Base-by-base conservation (phyloP, 2,797 vertebrate species). In the Apodemus agrarius region DNA sequence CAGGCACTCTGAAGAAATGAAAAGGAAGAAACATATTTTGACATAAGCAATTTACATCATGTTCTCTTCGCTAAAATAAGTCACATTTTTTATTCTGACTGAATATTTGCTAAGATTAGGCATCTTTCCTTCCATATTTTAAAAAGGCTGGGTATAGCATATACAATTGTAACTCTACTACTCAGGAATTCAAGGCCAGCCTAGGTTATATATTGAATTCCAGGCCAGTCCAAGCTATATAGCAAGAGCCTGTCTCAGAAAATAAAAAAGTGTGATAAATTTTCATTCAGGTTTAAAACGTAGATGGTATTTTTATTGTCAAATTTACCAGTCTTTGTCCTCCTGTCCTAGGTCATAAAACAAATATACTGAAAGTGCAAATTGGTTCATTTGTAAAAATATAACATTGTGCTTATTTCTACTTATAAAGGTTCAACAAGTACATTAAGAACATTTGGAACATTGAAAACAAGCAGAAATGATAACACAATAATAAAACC, bases 371-470 rank as follows among this genome's bases (percentile, higher is more conserved):
- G n/a, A 95, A 95, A 96, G 34, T 94, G 9, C 75, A 97, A 57
- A 80, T 89, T 92, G 49, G 29, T 94, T 79, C 54, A 22, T 95
- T 90, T 65, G 26, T 26, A 92, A 97, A 86, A 31, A 67, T 52
- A n/a, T 96, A 93, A 95, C 52, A 96, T 87, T 90, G 40, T 93
- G 63, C 84, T 96, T 95, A 92, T 97, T 94, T 97, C 96, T 92
- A 72, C 59, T 75, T 94, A 86, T 80, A 95, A 95, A 94, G 40
- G 17, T 65, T 96, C 76, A 94, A 75, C 59, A 83, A 72, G 34
- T 95, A 85, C 57, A 89, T 40, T 90, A 90, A 95, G 59, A 95
- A 26, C 85, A 90, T 92, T 93, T 54, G 49, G 69, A 90, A 61
- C 84, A 94, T 24, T 91, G 54, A 31, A 37, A 26, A 49, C 89